phyloP scores from a whole-genome alignment of 2,113 vertebrate species.

The Entelurus aequoreus region DNA sequence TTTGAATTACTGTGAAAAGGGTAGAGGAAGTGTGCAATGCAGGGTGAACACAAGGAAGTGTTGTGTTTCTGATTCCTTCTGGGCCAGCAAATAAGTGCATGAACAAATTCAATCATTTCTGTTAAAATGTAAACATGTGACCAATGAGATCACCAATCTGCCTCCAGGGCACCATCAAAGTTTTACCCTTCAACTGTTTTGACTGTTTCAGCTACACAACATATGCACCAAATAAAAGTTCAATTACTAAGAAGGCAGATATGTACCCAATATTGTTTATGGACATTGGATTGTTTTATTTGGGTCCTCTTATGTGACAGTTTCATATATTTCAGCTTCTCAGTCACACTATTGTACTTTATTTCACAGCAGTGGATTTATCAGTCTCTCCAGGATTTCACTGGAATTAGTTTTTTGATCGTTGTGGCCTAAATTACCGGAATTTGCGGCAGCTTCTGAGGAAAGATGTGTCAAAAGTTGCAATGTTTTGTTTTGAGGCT shows the following conservation, averaged over 20 bases:
- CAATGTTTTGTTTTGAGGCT: no score
- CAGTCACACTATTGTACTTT: background rate
- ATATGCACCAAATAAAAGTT: background rate
- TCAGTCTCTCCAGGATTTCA: no score
- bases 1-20: slow-evolving; percentile 10
- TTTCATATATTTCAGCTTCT: background rate
- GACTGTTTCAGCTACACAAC: background rate
- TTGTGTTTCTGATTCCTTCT: background rate
- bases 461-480: no score
- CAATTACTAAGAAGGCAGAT: background rate
- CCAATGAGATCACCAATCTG: background rate
- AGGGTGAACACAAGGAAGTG: background rate
- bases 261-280: no score
- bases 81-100: background rate
- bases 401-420: no score
- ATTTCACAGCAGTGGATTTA: no score
- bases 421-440: no score
- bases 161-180: background rate
- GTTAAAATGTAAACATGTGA: background rate
- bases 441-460: no score
- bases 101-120: background rate
- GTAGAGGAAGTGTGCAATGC: background rate
- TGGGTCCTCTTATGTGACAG: background rate
- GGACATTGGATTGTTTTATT: background rate
- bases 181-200: background rate